Conservation (phyloP, 30 jellyfish, hydroid and myxozoan species). For the Haliclystus octoradiatus region DNA sequence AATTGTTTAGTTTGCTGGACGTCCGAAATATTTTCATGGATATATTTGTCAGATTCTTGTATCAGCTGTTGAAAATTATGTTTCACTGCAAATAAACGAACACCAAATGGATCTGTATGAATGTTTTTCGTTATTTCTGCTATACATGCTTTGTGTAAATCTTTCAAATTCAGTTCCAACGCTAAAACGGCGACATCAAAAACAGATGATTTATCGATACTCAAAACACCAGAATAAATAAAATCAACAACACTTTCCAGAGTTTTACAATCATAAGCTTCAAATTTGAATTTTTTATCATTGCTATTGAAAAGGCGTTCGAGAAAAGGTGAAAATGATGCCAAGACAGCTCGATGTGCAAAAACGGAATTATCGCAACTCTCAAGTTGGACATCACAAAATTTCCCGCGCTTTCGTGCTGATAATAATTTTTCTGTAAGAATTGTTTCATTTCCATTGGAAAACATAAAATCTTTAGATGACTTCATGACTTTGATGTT, state of each 20-base stretch:
- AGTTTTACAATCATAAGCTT: constrained; percentile 15
- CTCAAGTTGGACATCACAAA: constrained; percentile 40
- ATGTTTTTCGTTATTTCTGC: constrained; percentile 22
- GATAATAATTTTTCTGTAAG: constrained; percentile 13
- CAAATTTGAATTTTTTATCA: neutral
- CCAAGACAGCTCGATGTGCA: constrained; percentile 52
- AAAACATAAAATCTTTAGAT: neutral
- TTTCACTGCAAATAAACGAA: constrained; percentile 35
- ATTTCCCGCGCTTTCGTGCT: constrained; percentile 42
- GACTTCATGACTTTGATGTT: too few relatives aligned
- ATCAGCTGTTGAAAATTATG: constrained; percentile 15
- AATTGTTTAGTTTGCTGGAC: constrained; percentile 41
- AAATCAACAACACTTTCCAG: constrained; percentile 26
- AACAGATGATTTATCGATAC: constrained; percentile 21
- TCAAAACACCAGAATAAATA: constrained; percentile 33
- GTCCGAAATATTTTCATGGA: constrained; percentile 25
- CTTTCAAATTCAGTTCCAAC: constrained; percentile 12
- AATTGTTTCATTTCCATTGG: neutral
- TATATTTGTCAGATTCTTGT: constrained; percentile 28
- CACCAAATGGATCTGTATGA: constrained; percentile 24
- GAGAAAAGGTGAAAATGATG: constrained; percentile 25
- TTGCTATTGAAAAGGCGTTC: constrained; percentile 7
- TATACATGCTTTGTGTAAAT: constrained; percentile 34
- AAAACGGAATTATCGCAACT: constrained; percentile 31
- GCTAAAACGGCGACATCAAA: constrained; percentile 14